phyloP scores from a whole-genome alignment of 53 echinoderm and acorn worm genomes.

The Stichopus horrens region DNA sequence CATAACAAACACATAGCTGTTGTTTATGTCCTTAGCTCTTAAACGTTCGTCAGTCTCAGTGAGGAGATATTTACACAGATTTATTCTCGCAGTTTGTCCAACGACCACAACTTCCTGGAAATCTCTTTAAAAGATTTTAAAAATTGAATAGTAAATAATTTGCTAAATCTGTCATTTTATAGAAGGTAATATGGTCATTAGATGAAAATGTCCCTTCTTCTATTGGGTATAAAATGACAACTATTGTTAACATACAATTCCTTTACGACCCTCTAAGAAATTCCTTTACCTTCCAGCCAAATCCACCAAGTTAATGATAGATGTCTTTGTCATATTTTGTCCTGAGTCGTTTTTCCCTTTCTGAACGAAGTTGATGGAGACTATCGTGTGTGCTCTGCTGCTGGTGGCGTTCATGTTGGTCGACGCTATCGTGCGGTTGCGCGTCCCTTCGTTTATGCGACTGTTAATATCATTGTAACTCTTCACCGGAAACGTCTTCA shows the following conservation, averaged over 20 bases:
- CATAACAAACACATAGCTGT: not conserved
- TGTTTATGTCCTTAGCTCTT: not conserved
- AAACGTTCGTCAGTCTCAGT: not conserved
- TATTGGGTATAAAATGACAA: too few species aligned
- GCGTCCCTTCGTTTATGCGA: constrained; percentile 91
- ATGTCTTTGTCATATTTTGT: constrained; percentile 97
- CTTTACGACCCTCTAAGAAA: too few species aligned
- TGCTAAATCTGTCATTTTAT: too few species aligned
- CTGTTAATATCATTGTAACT: constrained; percentile 89
- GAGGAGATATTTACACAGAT: not conserved
- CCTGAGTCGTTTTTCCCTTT: constrained; percentile 88
- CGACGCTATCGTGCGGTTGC: constrained; percentile 92
- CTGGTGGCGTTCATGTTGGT: constrained; percentile 99
- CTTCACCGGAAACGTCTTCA: constrained; percentile 83
- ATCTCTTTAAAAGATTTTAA: too few species aligned
- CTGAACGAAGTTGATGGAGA: constrained; percentile 85
- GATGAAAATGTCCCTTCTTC: too few species aligned
- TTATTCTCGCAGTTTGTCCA: too few species aligned
- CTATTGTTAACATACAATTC: too few species aligned
- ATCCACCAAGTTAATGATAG: constrained; percentile 92
- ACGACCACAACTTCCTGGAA: too few species aligned
- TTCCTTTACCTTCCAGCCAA: constrained; percentile 84
- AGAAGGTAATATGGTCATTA: too few species aligned
- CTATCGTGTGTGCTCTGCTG: constrained; percentile 99
- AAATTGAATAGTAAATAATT: too few species aligned